Conservation (phyloP, 2,113 vertebrate genomes). For the Megaceryle maxima region DNA sequence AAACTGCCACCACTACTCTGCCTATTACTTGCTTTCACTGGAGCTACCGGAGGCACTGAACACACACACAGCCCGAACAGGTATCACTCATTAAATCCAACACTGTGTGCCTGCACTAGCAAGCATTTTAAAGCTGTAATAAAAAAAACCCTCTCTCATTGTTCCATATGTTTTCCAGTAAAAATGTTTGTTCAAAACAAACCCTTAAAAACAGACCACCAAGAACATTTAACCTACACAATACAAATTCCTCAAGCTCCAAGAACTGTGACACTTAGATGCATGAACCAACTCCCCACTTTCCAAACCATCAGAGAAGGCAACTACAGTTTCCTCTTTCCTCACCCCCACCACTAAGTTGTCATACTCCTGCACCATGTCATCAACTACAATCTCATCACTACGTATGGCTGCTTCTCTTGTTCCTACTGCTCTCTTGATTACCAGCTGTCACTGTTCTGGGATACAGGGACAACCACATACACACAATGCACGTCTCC, state of each 20-base stretch:
- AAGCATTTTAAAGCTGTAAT: background rate
- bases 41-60: background rate
- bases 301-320: background rate
- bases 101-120: fast-evolving
- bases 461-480: background rate
- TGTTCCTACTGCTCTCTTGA: background rate
- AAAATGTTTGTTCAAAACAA: background rate
- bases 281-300: background rate
- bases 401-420: background rate
- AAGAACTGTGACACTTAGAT: fast-evolving
- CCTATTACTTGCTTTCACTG: background rate
- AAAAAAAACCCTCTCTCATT: background rate
- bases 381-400: background rate
- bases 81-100: background rate
- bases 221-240: background rate
- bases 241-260: background rate
- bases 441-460: background rate
- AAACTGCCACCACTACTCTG: background rate
- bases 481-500: fast-evolving
- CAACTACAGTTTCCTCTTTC: background rate
- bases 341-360: no score
- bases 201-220: background rate
- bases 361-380: background rate
- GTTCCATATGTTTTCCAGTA: background rate
- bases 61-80: fast-evolving